Evolutionary conservation across 2,113 vertebrate species (phyloP).

Genomic region (Ivindomyrus marchei): DNA sequence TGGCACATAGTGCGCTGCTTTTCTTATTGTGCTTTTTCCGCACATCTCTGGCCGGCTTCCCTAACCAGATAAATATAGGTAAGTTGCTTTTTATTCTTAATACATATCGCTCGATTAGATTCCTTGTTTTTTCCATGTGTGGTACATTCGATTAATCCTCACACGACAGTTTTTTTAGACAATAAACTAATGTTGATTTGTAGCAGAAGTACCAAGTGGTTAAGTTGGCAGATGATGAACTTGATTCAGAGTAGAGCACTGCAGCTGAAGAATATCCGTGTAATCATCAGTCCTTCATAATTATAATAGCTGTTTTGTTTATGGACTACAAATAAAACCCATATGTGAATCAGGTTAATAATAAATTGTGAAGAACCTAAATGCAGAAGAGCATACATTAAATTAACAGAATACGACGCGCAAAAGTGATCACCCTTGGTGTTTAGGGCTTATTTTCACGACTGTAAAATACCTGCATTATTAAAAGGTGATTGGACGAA

Average conservation of each 20-base stretch:
- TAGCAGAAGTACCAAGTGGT: background rate
- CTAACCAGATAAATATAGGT: constrained; percentile 97
- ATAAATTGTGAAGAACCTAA: background rate
- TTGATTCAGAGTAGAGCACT: constrained; percentile 15
- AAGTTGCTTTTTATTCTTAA: constrained; percentile 51
- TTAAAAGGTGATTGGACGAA: background rate
- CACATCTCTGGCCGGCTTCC: constrained; percentile 78
- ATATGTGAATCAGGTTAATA: background rate
- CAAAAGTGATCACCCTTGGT: constrained; percentile 7
- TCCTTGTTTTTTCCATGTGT: background rate
- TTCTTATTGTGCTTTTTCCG: constrained; percentile 78
- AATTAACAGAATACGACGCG: background rate
- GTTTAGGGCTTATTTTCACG: background rate
- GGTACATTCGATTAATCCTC: background rate
- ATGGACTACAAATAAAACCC: background rate
- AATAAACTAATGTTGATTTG: background rate
- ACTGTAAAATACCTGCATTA: background rate
- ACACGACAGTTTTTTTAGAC: background rate
- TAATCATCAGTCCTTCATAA: background rate
- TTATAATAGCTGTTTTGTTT: background rate
- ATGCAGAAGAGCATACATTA: background rate
- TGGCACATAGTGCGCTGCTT: constrained; percentile 78
- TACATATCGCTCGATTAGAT: background rate
- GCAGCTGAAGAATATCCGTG: background rate
- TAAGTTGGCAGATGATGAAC: constrained; percentile 25